phyloP scores from a whole-genome alignment of 2,888 invertebrate genomes.

The Slavum lentiscoides region DNA sequence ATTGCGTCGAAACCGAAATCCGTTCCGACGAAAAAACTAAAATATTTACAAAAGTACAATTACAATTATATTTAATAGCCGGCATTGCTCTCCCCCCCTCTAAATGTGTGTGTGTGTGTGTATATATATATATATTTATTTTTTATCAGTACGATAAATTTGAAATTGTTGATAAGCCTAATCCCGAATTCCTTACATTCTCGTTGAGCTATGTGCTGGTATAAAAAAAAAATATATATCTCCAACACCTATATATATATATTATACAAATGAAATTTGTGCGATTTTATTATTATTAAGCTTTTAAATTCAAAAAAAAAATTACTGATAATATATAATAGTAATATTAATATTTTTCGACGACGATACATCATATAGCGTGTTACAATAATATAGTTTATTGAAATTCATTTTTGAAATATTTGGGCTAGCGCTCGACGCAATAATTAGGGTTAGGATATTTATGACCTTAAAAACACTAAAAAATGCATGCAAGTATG shows the following conservation, averaged over 20 bases:
- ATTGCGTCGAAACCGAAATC: not conserved
- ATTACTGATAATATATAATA: not conserved
- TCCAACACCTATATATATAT: not conserved
- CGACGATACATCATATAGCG: no score
- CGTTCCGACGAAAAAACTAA: not conserved
- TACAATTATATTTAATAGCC: constrained; percentile 4
- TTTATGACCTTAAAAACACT: no score
- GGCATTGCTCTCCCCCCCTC: not conserved
- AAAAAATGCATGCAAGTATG: no score
- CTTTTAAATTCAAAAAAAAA: not conserved
- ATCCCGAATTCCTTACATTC: constrained; percentile 17
- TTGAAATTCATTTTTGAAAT: no score
- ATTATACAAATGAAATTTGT: not conserved
- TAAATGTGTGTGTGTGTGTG: not conserved
- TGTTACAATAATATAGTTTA: no score
- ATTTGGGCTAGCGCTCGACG: no score
- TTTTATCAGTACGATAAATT: constrained; percentile 41
- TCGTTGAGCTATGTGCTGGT: not conserved
- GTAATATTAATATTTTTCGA: no score
- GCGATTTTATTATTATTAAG: not conserved
- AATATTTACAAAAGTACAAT: constrained; percentile 12
- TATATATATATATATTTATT: no score
- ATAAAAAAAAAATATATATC: not conserved
- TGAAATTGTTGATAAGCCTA: constrained; percentile 24
- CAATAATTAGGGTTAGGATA: no score